phyloP scores from a whole-genome alignment of 92 coral and sea anemone genomes.

The Plumapathes pennacea region DNA sequence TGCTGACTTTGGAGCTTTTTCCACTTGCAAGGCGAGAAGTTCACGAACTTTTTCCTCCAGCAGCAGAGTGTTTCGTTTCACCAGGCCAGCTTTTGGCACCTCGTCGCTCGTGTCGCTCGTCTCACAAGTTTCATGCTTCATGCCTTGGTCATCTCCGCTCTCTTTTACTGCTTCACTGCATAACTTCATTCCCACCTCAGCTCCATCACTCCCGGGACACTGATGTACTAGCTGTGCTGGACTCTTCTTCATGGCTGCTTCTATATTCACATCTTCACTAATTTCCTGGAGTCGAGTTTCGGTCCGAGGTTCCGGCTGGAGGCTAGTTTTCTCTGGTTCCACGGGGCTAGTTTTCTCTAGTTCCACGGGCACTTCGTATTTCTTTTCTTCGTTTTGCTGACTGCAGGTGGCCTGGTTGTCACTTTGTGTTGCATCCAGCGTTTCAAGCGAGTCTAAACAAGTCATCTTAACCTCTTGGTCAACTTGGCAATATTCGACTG shows the following conservation, averaged over 20 bases:
- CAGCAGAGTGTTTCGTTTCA: slow-evolving; percentile 39
- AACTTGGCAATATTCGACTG: too few species aligned
- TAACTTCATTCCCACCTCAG: not conserved
- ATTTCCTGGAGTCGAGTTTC: slow-evolving; percentile 39
- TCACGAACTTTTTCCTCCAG: slow-evolving; percentile 34
- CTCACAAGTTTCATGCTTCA: not conserved
- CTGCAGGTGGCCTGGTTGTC: not conserved
- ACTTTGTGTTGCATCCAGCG: too few species aligned
- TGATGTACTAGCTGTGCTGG: slow-evolving; percentile 10
- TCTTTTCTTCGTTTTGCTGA: not conserved
- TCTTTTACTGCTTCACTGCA: not conserved
- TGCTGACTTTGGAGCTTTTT: too few species aligned
- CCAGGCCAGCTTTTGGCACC: not conserved
- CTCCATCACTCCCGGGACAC: not conserved
- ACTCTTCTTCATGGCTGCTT: too few species aligned
- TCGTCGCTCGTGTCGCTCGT: too few species aligned
- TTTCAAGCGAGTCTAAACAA: too few species aligned
- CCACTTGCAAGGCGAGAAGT: too few species aligned
- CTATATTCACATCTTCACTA: slow-evolving; percentile 53
- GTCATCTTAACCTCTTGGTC: too few species aligned
- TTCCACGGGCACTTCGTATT: not conserved
- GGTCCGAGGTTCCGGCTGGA: not conserved
- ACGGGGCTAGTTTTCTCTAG: not conserved
- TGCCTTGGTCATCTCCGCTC: not conserved
- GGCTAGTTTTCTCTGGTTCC: not conserved